phyloP scores from a whole-genome alignment of 2,113 vertebrate genomes.

The Etheostoma cragini region DNA sequence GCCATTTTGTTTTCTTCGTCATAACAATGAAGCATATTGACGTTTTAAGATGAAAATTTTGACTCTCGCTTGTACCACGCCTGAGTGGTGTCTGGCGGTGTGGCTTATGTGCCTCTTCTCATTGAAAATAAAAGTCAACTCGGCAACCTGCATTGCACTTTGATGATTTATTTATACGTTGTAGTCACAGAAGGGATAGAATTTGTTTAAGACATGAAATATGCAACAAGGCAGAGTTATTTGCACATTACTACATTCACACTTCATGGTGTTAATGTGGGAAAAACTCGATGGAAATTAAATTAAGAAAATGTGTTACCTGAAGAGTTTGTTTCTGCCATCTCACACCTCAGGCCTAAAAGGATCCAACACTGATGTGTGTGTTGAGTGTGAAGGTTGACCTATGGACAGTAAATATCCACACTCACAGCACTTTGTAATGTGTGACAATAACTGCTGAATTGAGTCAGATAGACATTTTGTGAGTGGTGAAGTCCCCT shows the following conservation, averaged over 20 bases:
- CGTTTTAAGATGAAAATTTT: slow-evolving; percentile 56
- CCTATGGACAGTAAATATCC: slow-evolving; percentile 55
- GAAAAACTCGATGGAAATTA: background rate
- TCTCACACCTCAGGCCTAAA: slow-evolving; percentile 8
- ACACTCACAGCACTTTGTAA: slow-evolving; percentile 44
- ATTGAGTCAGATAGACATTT: slow-evolving; percentile 20
- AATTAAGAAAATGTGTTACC: background rate
- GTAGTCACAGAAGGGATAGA: background rate
- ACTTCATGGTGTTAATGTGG: slow-evolving; percentile 26
- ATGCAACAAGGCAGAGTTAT: slow-evolving; percentile 1
- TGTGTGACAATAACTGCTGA: slow-evolving; percentile 53
- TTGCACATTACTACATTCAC: slow-evolving; percentile 10
- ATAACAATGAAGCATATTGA: slow-evolving; percentile 38
- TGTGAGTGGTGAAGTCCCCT: background rate
- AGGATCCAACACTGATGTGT: slow-evolving; percentile 35
- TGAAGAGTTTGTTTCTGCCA: slow-evolving; percentile 7
- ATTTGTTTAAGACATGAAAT: slow-evolving; percentile 23
- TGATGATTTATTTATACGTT: slow-evolving; percentile 30
- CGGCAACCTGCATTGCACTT: background rate
- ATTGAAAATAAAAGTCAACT: slow-evolving; percentile 35
- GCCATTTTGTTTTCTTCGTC: slow-evolving; percentile 23
- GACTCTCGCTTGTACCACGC: background rate
- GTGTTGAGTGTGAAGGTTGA: slow-evolving; percentile 48
- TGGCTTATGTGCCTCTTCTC: background rate
- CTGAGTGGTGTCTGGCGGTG: background rate